Base-by-base conservation (phyloP, 1,140 invertebrate genomes). In the Microplitis mediator region DNA sequence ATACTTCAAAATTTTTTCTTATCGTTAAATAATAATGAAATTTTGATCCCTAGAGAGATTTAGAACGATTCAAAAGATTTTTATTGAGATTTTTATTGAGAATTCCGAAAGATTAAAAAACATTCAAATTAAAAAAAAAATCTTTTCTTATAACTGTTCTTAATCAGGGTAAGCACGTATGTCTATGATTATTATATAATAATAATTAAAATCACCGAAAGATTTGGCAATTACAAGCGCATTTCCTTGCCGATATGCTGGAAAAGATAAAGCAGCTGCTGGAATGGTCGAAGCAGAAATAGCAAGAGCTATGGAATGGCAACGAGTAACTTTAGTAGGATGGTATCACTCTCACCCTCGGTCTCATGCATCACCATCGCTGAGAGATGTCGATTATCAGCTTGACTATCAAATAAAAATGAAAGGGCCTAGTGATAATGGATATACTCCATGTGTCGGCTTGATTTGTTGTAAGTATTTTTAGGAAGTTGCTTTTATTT, bases 331-430 rank as follows among this genome's bases (percentile, higher is more conserved):
- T 34, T 87, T 98, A 8, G 93, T 98, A 39, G 97, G 96, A 4
- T 98, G 97, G 96, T 98, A 98, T 88, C 97, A 98, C 82, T 97
- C 95, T n/a, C 97, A 98, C 88, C 96, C 96, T 0, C 91, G 92
- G 54, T 93, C 94, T 72, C 91, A 94, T 74, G 94, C 95, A 8
- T 94, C 96, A 74, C 96, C 96, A 8, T 96, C 95, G 14, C 86
- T 98, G 0, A 89, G 94, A 58, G 97, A 98, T 84, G 94, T 97
- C 73, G 95, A 97, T 80, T 92, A 93, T 74, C 97, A 98, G 84
- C 88, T 98, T 69, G 95, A 97, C 78, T 97, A 98, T 89, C 95
- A 99, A 88, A 94, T 98, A 62, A 93, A 93, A 83, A 95, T 98
- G 94, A 95, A 96, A 79, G 96, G 96, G 1, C 90, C 92, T 4